Base-by-base conservation (phyloP, 2,888 invertebrate species). In the Synanthedon vespiformis region DNA sequence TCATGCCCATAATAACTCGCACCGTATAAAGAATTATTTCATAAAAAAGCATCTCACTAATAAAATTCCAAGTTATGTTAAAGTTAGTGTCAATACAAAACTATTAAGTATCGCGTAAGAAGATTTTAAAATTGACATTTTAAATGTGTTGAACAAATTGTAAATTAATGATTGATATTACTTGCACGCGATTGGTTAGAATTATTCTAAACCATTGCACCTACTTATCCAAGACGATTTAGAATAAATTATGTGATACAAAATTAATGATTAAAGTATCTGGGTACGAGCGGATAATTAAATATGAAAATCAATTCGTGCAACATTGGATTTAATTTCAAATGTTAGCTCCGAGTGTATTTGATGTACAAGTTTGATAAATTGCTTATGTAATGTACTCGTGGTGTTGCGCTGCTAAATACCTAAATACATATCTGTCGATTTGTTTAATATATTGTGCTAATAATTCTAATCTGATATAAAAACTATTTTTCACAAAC, bases 261-360 rank as follows among this genome's bases (percentile, higher is more conserved):
- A 52, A 53, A 53, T 55, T 50, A 52, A 56, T 56, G 52, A 53
- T 41, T 6, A 14, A 49, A 27, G 41, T 18, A 52, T 49, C 52
- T 51, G 48, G 54, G 52, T 49, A 52, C 51, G 54, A 52, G 16
- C 18, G 48, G 48, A 48, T 48, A 48, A 48, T 48, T 48, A 48
- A 16, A 12, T 48, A 48, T 16, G 12, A 16, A 48, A 48, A 16
- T 48, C 16, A 12, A 22, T 44, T 48, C 48, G 22, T 48, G 22
- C 22, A 48, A 48, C 16, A 48, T 48, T 22, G 44, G 14, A 44
- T 16, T 48, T 48, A 16, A 18, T 48, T 48, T 51, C 14, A 51
- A 51, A 51, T 51, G 44, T 44, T 18, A 51, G 50, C 16, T 34
- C 34, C 10, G 34, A 34, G 34, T 34, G 34, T 34, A 16, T 44